Evolutionary conservation across 2,797 vertebrate species (phyloP).

Genomic region (Microtus californicus): DNA sequence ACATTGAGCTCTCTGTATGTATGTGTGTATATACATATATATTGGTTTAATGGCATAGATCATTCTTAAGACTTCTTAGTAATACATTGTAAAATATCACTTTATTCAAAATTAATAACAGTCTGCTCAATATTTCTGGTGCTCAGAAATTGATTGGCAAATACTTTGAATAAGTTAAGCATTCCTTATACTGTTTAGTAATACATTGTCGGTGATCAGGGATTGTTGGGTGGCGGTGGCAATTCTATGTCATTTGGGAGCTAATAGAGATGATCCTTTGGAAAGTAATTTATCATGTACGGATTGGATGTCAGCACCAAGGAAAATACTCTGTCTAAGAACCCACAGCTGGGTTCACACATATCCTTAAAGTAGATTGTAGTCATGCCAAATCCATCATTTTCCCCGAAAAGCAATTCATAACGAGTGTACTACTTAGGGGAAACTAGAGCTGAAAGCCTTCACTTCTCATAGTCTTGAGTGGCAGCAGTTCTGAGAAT

Average conservation of each 20-base stretch:
- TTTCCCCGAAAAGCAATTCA: slow-evolving; percentile 57
- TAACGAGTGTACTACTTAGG: neutral
- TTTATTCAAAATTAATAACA: neutral
- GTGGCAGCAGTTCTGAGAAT: neutral
- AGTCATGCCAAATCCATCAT: slow-evolving; percentile 17
- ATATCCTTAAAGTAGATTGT: slow-evolving; percentile 28
- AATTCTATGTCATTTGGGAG: neutral
- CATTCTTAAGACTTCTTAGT: neutral
- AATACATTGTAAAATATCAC: neutral
- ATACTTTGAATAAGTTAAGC: neutral
- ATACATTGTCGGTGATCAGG: neutral
- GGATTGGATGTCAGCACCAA: neutral
- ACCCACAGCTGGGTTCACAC: neutral
- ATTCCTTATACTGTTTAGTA: slow-evolving; percentile 28
- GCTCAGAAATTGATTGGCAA: slow-evolving; percentile 29
- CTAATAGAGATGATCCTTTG: neutral
- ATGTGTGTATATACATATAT: neutral
- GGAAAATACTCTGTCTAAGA: neutral
- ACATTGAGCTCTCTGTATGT: neutral
- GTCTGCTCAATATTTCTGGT: neutral
- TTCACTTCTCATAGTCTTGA: neutral
- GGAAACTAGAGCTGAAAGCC: neutral
- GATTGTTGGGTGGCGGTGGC: neutral
- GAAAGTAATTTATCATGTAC: slow-evolving; percentile 17
- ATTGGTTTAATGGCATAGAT: neutral